These are phyloP conservation scores for Epirrita christyi DNA, from an alignment of 2,888 invertebrate genomes.

Conservation along the genomic window DNA sequence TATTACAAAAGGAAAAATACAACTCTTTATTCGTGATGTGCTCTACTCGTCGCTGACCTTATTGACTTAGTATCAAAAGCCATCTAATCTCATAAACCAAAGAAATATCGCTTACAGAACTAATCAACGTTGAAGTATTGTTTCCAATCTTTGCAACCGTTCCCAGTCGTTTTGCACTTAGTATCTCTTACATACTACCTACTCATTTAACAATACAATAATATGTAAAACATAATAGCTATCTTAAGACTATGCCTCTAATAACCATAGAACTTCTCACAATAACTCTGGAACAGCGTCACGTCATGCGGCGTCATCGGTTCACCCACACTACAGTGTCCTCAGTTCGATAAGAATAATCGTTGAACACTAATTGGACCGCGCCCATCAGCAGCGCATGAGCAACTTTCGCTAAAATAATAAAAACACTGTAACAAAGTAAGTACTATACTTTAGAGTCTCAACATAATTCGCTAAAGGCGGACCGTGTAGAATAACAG, in stretches of 20 bases:
- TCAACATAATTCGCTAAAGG: conserved; percentile 77
- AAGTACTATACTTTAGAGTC: conserved; percentile 66
- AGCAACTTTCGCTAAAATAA: conserved; percentile 83
- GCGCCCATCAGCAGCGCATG: conserved; percentile 79
- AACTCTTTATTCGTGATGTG: conserved; percentile 38
- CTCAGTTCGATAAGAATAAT: conserved; percentile 71
- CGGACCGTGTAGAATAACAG: conserved; percentile 65
- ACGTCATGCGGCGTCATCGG: conserved; percentile 55
- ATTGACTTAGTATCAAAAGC: conserved; percentile 40
- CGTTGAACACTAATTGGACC: conserved; percentile 79
- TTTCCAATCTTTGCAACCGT: conserved; percentile 68
- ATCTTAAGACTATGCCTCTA: conserved; percentile 76
- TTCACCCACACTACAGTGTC: conserved; percentile 57
- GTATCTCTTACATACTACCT: conserved; percentile 72
- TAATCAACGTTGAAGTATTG: conserved; percentile 49
- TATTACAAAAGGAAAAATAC: conserved; percentile 38
- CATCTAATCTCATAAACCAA: conserved; percentile 46
- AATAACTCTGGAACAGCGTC: conserved; percentile 50
- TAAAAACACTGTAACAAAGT: conserved; percentile 79
- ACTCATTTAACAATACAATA: conserved; percentile 75
- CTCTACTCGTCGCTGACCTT: conserved; percentile 35
- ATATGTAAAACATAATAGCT: conserved; percentile 72
- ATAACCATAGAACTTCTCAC: conserved; percentile 64
- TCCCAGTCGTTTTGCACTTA: conserved; percentile 82
- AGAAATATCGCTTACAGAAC: conserved; percentile 40